phyloP scores from a whole-genome alignment of 2,797 vertebrate genomes.

The Gymnoscopelus microlampas region DNA sequence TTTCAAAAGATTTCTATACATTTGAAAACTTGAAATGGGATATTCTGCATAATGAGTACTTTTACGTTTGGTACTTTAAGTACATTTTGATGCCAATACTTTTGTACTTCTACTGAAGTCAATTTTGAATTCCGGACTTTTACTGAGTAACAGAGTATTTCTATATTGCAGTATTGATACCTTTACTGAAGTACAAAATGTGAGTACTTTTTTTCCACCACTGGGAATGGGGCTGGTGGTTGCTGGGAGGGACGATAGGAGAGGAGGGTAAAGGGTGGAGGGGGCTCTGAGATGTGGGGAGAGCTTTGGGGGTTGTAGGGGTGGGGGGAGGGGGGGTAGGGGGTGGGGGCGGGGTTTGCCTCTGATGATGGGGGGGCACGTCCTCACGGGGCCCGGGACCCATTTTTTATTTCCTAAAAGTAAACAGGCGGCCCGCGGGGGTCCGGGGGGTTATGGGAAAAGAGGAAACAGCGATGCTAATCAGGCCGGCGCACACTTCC shows the following conservation, averaged over 20 bases:
- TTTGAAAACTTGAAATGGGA: too few species aligned
- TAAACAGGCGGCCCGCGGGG: constrained; percentile 97
- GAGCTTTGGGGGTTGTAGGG: constrained; percentile 53
- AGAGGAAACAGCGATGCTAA: constrained; percentile 99
- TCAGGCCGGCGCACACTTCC: constrained; percentile 97
- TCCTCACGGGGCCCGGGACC: constrained; percentile 86
- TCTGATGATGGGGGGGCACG: constrained; percentile 79
- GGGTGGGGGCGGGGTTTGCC: constrained; percentile 49
- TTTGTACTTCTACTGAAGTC: too few species aligned
- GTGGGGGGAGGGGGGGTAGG: constrained; percentile 59
- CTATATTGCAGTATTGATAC: too few species aligned
- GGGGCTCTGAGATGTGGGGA: constrained; percentile 43
- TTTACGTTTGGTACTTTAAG: too few species aligned
- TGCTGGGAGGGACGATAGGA: constrained; percentile 48
- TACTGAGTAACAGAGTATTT: too few species aligned
- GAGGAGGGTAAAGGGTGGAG: constrained; percentile 64
- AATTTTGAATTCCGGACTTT: too few species aligned
- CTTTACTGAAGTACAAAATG: too few species aligned
- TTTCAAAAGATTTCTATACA: too few species aligned
- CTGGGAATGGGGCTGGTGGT: constrained; percentile 54
- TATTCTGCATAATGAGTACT: too few species aligned
- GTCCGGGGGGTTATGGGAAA: constrained; percentile 99
- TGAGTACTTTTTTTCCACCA: background rate
- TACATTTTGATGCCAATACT: too few species aligned
- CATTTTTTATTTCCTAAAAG: constrained; percentile 98